Evolutionary conservation across 2,113 vertebrate genomes (phyloP).

Genomic region (Petrocephalus microphthalmus): DNA sequence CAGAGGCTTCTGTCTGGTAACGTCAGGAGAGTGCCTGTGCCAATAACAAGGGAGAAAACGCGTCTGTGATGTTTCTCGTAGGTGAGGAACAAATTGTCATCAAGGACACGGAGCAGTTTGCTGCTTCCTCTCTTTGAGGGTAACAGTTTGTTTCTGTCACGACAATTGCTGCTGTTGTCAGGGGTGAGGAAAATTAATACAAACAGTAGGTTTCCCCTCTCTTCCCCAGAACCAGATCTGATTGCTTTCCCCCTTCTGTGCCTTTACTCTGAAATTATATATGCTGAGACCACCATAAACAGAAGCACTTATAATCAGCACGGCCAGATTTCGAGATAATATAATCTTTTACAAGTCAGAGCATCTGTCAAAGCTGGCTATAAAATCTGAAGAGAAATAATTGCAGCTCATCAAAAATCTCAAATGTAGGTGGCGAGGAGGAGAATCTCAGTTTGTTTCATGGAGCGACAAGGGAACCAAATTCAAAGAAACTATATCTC

Average conservation of each 20-base stretch:
- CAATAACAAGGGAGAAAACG: conserved; percentile 3
- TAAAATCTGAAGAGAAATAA: conserved; percentile 44
- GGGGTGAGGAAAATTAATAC: conserved; percentile 35
- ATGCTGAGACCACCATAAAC: conserved; percentile 14
- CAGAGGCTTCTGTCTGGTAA: neutral
- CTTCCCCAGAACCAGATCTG: neutral
- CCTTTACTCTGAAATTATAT: conserved; percentile 32
- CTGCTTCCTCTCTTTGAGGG: conserved; percentile 13
- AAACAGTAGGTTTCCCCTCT: conserved; percentile 12
- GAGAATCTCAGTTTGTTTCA: neutral
- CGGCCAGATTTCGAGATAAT: conserved; percentile 36
- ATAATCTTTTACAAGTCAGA: conserved; percentile 40
- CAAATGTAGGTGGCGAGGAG: conserved; percentile 25
- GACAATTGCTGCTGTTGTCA: conserved; percentile 32
- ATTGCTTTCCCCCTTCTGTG: conserved; percentile 8
- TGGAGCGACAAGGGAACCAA: neutral
- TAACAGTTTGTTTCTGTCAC: conserved; percentile 34
- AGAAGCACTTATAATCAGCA: conserved; percentile 29
- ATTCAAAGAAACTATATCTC: conserved; percentile 12
- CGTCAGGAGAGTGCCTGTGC: neutral
- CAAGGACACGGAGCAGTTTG: neutral
- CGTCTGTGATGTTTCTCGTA: neutral
- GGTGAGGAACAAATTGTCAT: conserved; percentile 1
- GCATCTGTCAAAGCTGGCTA: conserved; percentile 42
- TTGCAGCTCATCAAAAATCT: conserved; percentile 40